Base-by-base conservation (phyloP, 2,888 invertebrate species). In the Enchytraeus crypticus region DNA sequence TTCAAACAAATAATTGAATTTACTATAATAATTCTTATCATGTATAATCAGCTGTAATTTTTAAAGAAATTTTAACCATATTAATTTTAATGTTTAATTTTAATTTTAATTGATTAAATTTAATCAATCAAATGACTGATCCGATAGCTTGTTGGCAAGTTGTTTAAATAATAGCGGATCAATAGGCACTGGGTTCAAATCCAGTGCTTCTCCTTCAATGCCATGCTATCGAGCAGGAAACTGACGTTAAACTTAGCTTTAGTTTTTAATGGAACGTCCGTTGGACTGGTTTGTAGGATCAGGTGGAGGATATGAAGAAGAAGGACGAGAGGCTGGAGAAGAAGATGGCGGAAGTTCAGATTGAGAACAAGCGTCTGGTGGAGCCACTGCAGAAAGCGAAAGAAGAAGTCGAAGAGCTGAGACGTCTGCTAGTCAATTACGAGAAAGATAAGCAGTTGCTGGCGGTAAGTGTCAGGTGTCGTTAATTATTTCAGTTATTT, bases 391-490 rank as follows among this genome's bases (percentile, higher is more conserved):
- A 86, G 72, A 82, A 84, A 54, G 87, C 89, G 0, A 69, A 75
- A 49, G 80, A 84, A 45, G 87, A 89, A 70, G 84, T 88, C 8
- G 83, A 84, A 29, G 88, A 89, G 63, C 81, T 88, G 64, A 85
- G 85, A 66, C 84, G 88, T 61, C 88, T 88, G 73, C 83, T 91
- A 73, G 84, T 85, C n/a, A 88, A 89, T 77, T 90, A 90, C 71
- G 88, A 89, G 64, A 88, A 90, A 67, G 90, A 92, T 76, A 90
- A 89, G 73, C 84, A 86, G 66, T 86, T 87, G 51, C 81, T 90
- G 51, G 72, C 73, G 61, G 77, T 77, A 64, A 63, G 70, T 62
- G 23, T n/a, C n/a, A n/a, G n/a, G n/a, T n/a, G n/a, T n/a, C n/a
- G n/a, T 30, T 53, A 27, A 49, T 49, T 49, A 21, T 49, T 8